phyloP scores from a whole-genome alignment of 2,888 invertebrate species.

The Subacronicta megacephala region DNA sequence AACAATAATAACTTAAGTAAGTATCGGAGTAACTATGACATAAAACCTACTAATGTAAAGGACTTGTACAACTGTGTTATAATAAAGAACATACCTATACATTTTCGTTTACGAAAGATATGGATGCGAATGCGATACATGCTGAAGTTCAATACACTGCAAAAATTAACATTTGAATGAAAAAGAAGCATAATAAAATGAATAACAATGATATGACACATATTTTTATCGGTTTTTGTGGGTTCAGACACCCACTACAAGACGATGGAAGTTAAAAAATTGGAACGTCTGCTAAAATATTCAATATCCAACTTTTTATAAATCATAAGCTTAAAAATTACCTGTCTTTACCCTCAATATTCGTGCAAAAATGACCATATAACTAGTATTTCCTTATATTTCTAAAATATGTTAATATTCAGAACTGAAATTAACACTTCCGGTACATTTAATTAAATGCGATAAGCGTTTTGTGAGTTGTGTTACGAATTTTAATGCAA shows the following conservation, averaged over 20 bases:
- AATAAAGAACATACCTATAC: no score
- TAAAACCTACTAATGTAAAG: no score
- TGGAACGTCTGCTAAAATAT: not conserved
- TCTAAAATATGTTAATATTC: conserved; percentile 24
- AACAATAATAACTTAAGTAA: no score
- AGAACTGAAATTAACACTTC: conserved; percentile 31
- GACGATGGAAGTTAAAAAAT: not conserved
- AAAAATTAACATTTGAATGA: not conserved
- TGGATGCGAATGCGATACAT: no score
- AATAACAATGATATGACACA: not conserved
- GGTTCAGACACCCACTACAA: not conserved
- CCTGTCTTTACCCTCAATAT: not conserved
- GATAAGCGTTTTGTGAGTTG: conserved; percentile 16
- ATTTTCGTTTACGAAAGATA: no score
- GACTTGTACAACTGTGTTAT: no score
- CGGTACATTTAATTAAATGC: conserved; percentile 25
- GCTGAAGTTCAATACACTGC: not conserved
- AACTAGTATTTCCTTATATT: conserved; percentile 4
- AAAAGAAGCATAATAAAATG: not conserved
- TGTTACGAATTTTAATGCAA: conserved; percentile 28
- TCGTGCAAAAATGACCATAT: conserved; percentile 7
- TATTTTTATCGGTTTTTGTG: conserved; percentile 1
- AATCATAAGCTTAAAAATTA: not conserved
- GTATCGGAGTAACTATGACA: no score
- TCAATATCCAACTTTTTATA: not conserved